phyloP scores from a whole-genome alignment of 1,140 invertebrate genomes.

The Halictus rubicundus region DNA sequence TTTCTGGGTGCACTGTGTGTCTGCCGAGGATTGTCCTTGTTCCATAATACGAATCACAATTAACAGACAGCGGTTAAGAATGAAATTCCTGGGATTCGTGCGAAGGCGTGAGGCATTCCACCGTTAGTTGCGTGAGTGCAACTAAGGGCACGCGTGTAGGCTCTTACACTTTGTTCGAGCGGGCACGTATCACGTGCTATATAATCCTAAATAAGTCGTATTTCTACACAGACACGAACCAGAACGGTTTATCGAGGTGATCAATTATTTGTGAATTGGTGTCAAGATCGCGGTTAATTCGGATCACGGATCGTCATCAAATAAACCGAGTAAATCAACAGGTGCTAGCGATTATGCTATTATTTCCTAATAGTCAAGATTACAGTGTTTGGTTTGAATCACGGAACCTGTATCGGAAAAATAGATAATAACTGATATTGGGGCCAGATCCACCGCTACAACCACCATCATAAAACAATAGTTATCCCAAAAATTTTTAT shows the following conservation, averaged over 20 bases:
- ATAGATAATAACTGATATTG: too few species aligned
- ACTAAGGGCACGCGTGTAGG: conserved; percentile 33
- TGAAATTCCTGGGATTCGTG: conserved; percentile 55
- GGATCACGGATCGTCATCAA: neutral
- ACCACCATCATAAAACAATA: too few species aligned
- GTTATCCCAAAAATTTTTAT: too few species aligned
- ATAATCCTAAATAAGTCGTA: neutral
- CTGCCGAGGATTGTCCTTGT: conserved; percentile 1
- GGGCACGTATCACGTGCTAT: conserved; percentile 10
- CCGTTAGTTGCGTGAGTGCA: conserved; percentile 33
- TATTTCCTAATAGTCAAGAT: too few species aligned
- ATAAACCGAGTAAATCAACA: neutral
- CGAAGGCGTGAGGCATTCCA: conserved; percentile 67
- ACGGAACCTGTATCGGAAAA: too few species aligned
- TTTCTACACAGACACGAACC: neutral
- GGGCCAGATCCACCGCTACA: too few species aligned
- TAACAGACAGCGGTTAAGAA: conserved; percentile 29
- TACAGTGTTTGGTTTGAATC: too few species aligned
- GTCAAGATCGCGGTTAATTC: conserved; percentile 49
- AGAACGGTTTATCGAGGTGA: conserved; percentile 30
- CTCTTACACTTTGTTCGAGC: conserved; percentile 1
- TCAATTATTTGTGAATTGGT: conserved; percentile 57
- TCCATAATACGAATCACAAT: conserved; percentile 37
- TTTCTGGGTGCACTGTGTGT: neutral
- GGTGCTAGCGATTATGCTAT: neutral